Evolutionary conservation across 2,797 vertebrate genomes (phyloP), one percentile per base, ranked within the genome.

Genomic region (Chloroceryle amazona): DNA sequence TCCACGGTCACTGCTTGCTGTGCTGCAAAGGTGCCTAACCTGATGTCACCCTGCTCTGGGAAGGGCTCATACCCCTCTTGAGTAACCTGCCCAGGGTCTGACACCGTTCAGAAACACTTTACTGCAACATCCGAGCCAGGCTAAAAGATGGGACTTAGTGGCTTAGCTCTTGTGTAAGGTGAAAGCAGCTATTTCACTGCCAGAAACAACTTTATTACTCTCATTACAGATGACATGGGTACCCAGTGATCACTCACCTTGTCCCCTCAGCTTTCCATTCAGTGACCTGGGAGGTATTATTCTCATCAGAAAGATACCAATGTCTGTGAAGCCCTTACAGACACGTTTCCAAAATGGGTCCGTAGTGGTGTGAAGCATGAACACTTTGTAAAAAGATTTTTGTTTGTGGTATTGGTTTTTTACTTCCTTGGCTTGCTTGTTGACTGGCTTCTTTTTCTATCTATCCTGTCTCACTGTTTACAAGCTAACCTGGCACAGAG

Each of bases 171-270:
- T 44, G 31, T 22, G 12, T 1, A 4, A 28, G 1, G 9, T 49
- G 51, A 42, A 58, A 58, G 44, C 55, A 73, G 61, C n/a, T 33
- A 8, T 11, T 85, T 66, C 47, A 35, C 5, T 21, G 61, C 7
- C 60, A 62, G 74, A 76, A 49, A 58, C 29, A 31, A 10, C 1
- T 1, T 33, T 70, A 39, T 16, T 39, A 17, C 20, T 41, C 51
- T 54, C 5, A 0, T 54, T n/a, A 37, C 33, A 74, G 35, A 8
- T 0, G 1, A 44, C 15, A 21, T 3, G 1, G 33, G 14, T 39
- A 18, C 31, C 17, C 65, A 22, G 8, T 18, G 11, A 21, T 39
- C 21, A 16, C 15, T 60, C 13, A 25, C 7, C 8, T 21, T 18
- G 11, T 31, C 28, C 26, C 39, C 33, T 79, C 35, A 18, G n/a